Evolutionary conservation across 2,113 vertebrate genomes (phyloP), one percentile per base, ranked within the genome.

Genomic region (Oreochromis spilurus): DNA sequence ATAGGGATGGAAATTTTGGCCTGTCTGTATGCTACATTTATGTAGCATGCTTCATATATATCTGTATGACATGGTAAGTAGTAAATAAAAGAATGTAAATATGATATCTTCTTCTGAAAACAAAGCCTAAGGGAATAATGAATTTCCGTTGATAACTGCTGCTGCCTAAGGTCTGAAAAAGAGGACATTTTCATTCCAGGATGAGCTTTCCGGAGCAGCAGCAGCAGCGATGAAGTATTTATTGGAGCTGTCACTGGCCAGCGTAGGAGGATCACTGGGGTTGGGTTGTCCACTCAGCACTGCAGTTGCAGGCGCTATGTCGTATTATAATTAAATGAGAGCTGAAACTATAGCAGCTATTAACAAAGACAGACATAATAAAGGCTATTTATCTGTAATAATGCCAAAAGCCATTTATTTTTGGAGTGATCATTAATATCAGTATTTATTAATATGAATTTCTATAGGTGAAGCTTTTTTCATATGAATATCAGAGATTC

Each of bases 141-240:
- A 77, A 77, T 52, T 52, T 34, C 26, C 17, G 14, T 2, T 57
- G 54, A 57, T 29, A 77, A 34, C 10, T 77, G 45, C 26, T 77
- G 16, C 53, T 43, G 21, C 16, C 31, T 36, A 55, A 75, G 24
- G 48, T 40, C 21, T 79, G 77, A 58, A 57, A 48, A 52, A 2
- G 16, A 80, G 26, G 6, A 77, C 72, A 45, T 55, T 55, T 29
- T 16, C 31, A 43, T 13, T 52, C 34, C 16, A 10, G 19, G 78
- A 70, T 10, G 54, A 87, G 83, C 34, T 65, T 84, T 55, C 54
- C 13, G 2, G 21, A 80, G 52, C 43, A 77, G 62, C 50, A 77
- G 62, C 50, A 77, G 53, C n/a, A 91, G 53, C n/a, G n/a, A 65
- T 93, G 19, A 84, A 89, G 84, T 88, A 90, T 92, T 89, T 83